phyloP scores from a whole-genome alignment of 1,140 invertebrate genomes.

The Rhagoletis pomonella region DNA sequence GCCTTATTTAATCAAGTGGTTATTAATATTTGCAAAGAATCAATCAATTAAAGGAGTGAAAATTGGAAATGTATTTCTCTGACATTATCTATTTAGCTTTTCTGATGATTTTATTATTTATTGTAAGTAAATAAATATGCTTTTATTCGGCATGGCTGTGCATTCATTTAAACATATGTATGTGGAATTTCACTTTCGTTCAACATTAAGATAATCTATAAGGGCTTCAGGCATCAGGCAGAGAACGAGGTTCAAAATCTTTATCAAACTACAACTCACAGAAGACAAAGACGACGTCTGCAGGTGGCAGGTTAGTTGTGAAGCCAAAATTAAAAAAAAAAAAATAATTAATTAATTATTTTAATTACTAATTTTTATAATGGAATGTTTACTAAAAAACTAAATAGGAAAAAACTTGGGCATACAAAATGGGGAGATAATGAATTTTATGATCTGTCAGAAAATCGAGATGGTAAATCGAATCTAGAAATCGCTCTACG shows the following conservation, averaged over 20 bases:
- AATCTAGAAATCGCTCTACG: no score
- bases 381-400: no score
- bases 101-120: slow-evolving; percentile 55
- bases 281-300: neutral
- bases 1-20: neutral
- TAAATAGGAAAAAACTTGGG: no score
- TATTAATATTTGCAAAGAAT: neutral
- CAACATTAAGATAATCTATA: slow-evolving; percentile 55
- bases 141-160: neutral
- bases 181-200: slow-evolving; percentile 21
- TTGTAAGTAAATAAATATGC: slow-evolving; percentile 54
- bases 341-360: no score
- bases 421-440: no score
- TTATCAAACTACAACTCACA: neutral
- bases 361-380: no score
- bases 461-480: no score
- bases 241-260: neutral
- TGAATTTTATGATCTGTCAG: no score
- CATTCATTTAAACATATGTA: neutral
- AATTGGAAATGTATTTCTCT: slow-evolving; percentile 55
- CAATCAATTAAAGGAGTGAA: neutral
- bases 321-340: neutral
- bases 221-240: slow-evolving; percentile 51
- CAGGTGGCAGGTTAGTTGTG: neutral
- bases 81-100: slow-evolving; percentile 55